phyloP scores from a whole-genome alignment of 2,888 invertebrate genomes.

The Macrophya annulata region DNA sequence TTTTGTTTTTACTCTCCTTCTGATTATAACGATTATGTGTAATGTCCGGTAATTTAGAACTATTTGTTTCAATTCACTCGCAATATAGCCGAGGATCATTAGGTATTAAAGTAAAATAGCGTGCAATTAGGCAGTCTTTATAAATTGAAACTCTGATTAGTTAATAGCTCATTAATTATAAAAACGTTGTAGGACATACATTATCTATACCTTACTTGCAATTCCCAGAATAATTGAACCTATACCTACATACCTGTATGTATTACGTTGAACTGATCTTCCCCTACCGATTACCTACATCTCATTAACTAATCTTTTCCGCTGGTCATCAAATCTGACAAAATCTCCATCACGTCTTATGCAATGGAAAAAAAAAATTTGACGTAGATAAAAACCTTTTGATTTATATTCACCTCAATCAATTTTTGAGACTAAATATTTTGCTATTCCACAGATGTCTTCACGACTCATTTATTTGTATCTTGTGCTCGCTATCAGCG shows the following conservation, averaged over 20 bases:
- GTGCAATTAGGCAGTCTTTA: conserved; percentile 12
- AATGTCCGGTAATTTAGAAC: conserved; percentile 42
- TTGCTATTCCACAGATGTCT: conserved; percentile 31
- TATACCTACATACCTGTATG: background rate
- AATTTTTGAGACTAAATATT: background rate
- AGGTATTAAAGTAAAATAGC: background rate
- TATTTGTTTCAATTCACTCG: conserved; percentile 39
- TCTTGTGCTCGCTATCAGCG: conserved; percentile 25
- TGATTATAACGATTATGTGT: conserved; percentile 10
- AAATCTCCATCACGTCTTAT: background rate
- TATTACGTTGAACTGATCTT: background rate
- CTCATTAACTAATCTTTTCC: background rate
- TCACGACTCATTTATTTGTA: background rate
- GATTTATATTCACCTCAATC: background rate
- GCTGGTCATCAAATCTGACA: background rate
- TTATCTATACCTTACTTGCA: background rate
- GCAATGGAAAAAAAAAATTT: background rate
- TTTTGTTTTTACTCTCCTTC: conserved; percentile 34
- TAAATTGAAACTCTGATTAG: conserved; percentile 14
- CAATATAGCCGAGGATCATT: conserved; percentile 19
- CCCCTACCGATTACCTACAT: conserved; percentile 3
- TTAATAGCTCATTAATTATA: conserved; percentile 32
- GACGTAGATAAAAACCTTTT: background rate
- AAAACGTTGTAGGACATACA: background rate
- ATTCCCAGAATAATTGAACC: conserved; percentile 3